Evolutionary conservation across 2,888 invertebrate species (phyloP).

Genomic region (Zele albiditarsus): DNA sequence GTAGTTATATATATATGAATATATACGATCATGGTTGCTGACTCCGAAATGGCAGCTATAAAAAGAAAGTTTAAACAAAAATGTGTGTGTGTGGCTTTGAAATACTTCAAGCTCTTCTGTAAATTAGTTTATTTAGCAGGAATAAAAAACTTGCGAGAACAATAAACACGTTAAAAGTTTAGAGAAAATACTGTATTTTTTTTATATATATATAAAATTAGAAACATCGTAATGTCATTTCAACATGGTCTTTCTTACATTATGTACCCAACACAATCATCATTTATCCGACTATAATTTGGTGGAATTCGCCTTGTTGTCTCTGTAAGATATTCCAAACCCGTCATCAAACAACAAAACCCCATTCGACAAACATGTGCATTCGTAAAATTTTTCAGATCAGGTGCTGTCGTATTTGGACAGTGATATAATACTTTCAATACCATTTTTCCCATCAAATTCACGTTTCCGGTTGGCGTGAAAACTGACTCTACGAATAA

Average conservation of each 20-base stretch:
- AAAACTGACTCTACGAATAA: slow-evolving; percentile 58
- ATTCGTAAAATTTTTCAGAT: background rate
- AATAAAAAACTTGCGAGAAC: slow-evolving; percentile 14
- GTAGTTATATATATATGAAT: background rate
- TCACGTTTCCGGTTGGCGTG: slow-evolving; percentile 40
- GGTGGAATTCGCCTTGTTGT: slow-evolving; percentile 65
- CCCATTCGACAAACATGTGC: slow-evolving; percentile 56
- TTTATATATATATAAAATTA: slow-evolving; percentile 20
- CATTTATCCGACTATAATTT: slow-evolving; percentile 59
- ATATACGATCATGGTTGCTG: background rate
- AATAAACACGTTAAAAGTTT: slow-evolving; percentile 12
- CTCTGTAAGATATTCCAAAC: slow-evolving; percentile 61
- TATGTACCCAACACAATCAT: slow-evolving; percentile 65
- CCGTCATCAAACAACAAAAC: slow-evolving; percentile 62
- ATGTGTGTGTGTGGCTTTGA: background rate
- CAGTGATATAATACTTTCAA: slow-evolving; percentile 67
- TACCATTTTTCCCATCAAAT: slow-evolving; percentile 55
- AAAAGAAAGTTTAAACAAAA: background rate
- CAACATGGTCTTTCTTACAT: slow-evolving; percentile 43
- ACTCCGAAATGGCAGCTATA: background rate
- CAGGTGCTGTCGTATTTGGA: slow-evolving; percentile 26
- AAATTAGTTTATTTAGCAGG: slow-evolving; percentile 23
- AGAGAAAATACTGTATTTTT: slow-evolving; percentile 25
- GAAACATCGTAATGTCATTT: slow-evolving; percentile 20
- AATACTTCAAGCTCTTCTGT: background rate